These are phyloP conservation scores for Cossypha caffra DNA, from an alignment of 2,797 vertebrate species.

Conservation along the genomic window DNA sequence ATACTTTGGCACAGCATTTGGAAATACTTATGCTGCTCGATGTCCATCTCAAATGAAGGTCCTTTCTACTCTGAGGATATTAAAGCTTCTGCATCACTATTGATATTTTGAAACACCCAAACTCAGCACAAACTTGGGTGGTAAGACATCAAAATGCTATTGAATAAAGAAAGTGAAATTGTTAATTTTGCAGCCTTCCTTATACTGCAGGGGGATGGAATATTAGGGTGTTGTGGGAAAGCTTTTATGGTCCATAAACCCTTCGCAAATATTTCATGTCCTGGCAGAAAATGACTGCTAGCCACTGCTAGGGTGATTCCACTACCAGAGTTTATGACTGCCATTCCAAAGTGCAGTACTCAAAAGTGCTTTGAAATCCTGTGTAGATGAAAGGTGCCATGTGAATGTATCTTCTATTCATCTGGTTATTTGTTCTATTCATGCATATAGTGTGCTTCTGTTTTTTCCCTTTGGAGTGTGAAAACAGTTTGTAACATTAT, in stretches of 20 bases:
- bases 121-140: not conserved
- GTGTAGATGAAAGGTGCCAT: conserved; percentile 44
- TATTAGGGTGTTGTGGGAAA: not conserved
- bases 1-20: conserved; percentile 10
- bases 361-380: conserved; percentile 60
- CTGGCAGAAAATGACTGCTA: conserved; percentile 1
- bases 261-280: not conserved
- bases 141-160: not conserved
- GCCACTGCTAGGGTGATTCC: not conserved
- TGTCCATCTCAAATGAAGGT: conserved; percentile 45
- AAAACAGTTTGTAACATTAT: conserved; percentile 1
- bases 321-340: not conserved
- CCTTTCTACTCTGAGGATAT: conserved; percentile 68
- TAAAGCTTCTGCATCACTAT: conserved; percentile 35
- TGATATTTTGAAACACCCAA: not conserved
- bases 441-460: conserved; percentile 1
- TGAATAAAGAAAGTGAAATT: not conserved
- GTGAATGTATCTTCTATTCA: conserved; percentile 2
- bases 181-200: not conserved
- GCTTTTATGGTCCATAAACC: not conserved
- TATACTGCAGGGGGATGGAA: not conserved
- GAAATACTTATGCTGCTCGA: conserved; percentile 1
- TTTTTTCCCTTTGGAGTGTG: conserved; percentile 13
- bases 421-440: not conserved
- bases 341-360: not conserved